These are phyloP conservation scores for Atherinosoma microstoma DNA, from an alignment of 2,797 vertebrate genomes.

Conservation along the genomic window DNA sequence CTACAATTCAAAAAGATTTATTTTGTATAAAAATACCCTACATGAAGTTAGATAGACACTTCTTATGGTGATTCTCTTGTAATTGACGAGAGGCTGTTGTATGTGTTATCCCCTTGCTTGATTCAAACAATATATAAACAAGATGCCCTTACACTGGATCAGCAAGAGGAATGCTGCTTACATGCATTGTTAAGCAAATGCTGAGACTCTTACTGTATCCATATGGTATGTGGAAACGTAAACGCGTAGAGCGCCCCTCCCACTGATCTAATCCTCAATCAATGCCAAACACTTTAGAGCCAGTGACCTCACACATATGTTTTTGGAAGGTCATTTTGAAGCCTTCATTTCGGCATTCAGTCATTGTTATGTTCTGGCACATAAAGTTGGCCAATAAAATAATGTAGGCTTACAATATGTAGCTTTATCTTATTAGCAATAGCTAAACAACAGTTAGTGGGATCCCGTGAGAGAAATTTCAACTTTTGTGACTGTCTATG, in stretches of 20 bases:
- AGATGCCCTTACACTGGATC: too few relatives aligned
- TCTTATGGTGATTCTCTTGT: background rate
- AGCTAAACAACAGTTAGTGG: background rate
- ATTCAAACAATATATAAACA: background rate
- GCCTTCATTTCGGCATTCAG: too few relatives aligned
- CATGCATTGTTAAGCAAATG: background rate
- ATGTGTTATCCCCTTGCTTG: background rate
- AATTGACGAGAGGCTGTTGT: background rate
- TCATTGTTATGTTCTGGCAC: too few relatives aligned
- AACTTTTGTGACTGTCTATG: conserved; percentile 1
- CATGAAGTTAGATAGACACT: background rate
- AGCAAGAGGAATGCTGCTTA: background rate
- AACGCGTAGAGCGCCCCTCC: background rate
- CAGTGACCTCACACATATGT: too few relatives aligned
- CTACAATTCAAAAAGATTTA: background rate
- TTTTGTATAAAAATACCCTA: background rate
- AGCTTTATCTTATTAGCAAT: background rate
- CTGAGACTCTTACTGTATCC: background rate
- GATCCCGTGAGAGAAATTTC: background rate
- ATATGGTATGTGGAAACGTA: background rate
- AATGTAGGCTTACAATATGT: background rate
- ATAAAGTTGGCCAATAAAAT: too few relatives aligned
- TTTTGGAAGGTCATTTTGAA: too few relatives aligned
- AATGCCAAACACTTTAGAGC: background rate
- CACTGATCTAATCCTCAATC: background rate